Conservation (phyloP, 2,888 invertebrate species). For the Aplocera efformata region DNA sequence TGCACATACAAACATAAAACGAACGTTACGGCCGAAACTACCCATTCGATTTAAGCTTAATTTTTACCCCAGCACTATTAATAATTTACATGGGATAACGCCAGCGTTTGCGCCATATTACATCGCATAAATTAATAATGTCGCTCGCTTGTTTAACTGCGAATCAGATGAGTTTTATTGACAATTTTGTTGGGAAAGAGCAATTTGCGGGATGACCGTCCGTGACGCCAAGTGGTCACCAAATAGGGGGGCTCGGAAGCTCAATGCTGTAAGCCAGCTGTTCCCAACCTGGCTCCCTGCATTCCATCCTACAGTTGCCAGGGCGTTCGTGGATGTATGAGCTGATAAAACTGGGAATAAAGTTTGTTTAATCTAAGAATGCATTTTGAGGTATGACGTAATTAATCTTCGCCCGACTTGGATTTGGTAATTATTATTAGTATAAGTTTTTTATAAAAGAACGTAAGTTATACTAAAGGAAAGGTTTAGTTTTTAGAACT, state of each 20-base stretch:
- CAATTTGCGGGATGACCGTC: constrained; percentile 78
- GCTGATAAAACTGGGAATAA: too few relatives aligned
- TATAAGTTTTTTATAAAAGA: too few relatives aligned
- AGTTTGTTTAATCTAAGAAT: too few relatives aligned
- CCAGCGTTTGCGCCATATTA: constrained; percentile 78
- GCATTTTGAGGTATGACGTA: too few relatives aligned
- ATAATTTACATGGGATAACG: constrained; percentile 78
- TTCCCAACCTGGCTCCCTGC: constrained; percentile 23
- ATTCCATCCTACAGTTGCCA: too few relatives aligned
- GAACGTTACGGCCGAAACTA: constrained; percentile 73
- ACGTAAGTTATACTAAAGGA: too few relatives aligned
- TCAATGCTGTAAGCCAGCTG: constrained; percentile 6
- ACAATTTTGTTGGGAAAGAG: constrained; percentile 79
- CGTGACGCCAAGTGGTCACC: constrained; percentile 74
- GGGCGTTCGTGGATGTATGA: too few relatives aligned
- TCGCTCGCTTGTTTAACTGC: constrained; percentile 79
- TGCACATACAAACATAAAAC: constrained; percentile 71
- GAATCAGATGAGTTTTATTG: constrained; percentile 81
- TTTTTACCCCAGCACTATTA: constrained; percentile 80
- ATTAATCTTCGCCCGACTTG: too few relatives aligned
- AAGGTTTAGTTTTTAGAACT: too few relatives aligned
- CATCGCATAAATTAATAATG: constrained; percentile 80
- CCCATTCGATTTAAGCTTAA: constrained; percentile 79
- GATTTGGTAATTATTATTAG: too few relatives aligned
- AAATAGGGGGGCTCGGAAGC: constrained; percentile 58